Evolutionary conservation across 2,888 invertebrate species (phyloP).

Genomic region (Danaus chrysippus): DNA sequence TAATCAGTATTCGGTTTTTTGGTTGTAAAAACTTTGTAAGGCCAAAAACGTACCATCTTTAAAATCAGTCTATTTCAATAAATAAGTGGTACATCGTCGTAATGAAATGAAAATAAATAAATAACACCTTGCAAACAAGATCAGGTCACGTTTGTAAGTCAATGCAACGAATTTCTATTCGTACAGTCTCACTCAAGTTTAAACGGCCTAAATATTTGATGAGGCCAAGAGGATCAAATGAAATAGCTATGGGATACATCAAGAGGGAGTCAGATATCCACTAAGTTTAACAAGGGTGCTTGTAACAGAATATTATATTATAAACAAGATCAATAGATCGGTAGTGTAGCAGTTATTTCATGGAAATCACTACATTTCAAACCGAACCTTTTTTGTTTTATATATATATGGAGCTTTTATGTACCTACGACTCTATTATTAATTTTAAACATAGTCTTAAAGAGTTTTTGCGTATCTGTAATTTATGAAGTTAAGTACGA

Average conservation of each 20-base stretch:
- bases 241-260: conserved; percentile 60
- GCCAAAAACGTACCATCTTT: background rate
- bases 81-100: conserved; percentile 25
- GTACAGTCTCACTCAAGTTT: conserved; percentile 63
- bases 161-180: conserved; percentile 45
- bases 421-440: too few species aligned
- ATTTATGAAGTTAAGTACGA: too few species aligned
- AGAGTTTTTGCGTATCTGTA: too few species aligned
- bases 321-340: conserved; percentile 55
- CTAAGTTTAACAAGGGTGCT: conserved; percentile 70
- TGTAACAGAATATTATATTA: conserved; percentile 64
- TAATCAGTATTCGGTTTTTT: too few species aligned
- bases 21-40: too few species aligned
- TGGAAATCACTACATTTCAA: too few species aligned
- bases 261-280: conserved; percentile 51
- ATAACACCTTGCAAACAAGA: conserved; percentile 34
- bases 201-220: conserved; percentile 75
- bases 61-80: conserved; percentile 22
- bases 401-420: too few species aligned
- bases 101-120: conserved; percentile 38
- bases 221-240: conserved; percentile 70
- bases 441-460: too few species aligned
- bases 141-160: conserved; percentile 49
- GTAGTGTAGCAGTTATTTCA: conserved; percentile 18
- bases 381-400: too few species aligned